Evolutionary conservation across 2,797 vertebrate genomes (phyloP), one percentile per base, ranked within the genome.

Genomic region (Babyrousa celebensis): DNA sequence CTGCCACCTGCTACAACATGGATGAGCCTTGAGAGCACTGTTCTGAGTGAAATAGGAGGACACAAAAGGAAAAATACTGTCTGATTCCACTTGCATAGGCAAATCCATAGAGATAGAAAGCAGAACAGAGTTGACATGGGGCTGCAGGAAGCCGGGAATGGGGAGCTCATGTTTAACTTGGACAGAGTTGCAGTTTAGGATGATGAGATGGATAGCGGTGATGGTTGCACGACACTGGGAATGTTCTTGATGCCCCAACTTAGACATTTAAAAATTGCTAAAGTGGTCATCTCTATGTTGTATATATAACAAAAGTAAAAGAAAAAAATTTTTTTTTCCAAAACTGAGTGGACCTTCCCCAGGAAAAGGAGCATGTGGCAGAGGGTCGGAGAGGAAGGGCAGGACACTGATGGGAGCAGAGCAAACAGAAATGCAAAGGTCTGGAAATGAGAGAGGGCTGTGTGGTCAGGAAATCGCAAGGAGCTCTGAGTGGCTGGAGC

Each of bases 1-100:
- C 23, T 78, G 43, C 25, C 16, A 56, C 0, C 0, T 16, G 32
- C 63, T 20, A 14, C 32, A 58, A 25, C 6, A 17, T 0, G 9
- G 14, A 32, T 43, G 63, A 94, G 18, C 56, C 43, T 52, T 9
- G 54, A 48, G 71, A 48, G 21, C 25, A 14, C 63, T 79, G 43
- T 63, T 20, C 12, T 68, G 62, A 56, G 6, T 65, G 56, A 88
- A 91, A 63, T 52, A 56, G 83, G 3, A 52, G 67, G 20, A 54
- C 32, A 52, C 11, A 25, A n/a, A 68, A 75, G 11, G 29, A 63
- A 6, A 48, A 65, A 56, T 23, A 32, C 8, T 82, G 1, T 48
- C 6, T 40, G 21, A 40, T 52, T 40, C 21, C 1, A n/a, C 60
- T 75, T 12, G 12, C 15, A 16, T 25, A 79, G 58, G 77, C 25